Base-by-base conservation (phyloP, 2,113 vertebrate species). In the Gracilinanus agilis region DNA sequence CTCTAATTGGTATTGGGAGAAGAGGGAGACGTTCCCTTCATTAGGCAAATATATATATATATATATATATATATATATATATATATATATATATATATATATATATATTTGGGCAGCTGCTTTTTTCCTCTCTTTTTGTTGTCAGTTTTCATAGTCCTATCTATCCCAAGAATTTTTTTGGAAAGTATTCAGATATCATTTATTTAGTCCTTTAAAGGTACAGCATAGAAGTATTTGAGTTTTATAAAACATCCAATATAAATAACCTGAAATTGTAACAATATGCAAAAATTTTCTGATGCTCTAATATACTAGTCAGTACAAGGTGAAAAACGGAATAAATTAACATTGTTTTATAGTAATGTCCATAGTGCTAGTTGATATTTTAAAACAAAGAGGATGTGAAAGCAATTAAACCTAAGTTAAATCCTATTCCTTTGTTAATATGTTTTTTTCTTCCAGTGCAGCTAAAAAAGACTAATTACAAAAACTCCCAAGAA, bases 231-330 rank as follows among this genome's bases (percentile, higher is more conserved):
- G 97, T 98, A 98, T 98, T 97, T 98, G 98, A 97, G 98, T 98
- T 96, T 98, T 99, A 99, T 98, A 99, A 99, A 99, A 99, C 98
- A 98, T 98, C 98, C 98, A 98, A 98, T 99, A 99, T 99, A 99
- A 99, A 99, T 99, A 99, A 99, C 98, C 98, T 98, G 98, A 98
- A 99, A 98, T 97, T 98, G 98, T 98, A 99, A 99, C 98, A 99
- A 98, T 98, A 98, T 98, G 99, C 98, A 98, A 98, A 98, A 98
- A 98, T 94, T 97, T 98, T 98, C 98, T 98, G 98, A 98, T 98
- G 98, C 34, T 97, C 34, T 97, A 98, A 99, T 98, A 98, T 98
- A 98, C 93, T 98, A 98, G 98, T 98, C 98, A 99, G 98, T 98
- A 98, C 97, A 96, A 98, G 98, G 98, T 98, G 98, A 98, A 98